phyloP scores from a whole-genome alignment of 2,113 vertebrate genomes.

The Cynoglossus semilaevis region DNA sequence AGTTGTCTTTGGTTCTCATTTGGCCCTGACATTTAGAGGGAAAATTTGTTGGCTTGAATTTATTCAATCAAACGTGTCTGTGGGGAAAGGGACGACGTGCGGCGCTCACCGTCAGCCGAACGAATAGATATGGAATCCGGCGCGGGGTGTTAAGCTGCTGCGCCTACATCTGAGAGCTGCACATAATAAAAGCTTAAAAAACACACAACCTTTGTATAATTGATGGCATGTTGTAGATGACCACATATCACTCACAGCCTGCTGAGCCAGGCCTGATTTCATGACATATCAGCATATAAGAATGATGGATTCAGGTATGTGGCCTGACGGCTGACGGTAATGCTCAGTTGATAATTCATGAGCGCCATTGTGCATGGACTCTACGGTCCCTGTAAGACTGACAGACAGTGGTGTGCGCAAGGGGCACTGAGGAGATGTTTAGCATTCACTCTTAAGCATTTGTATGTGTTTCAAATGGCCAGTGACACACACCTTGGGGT shows the following conservation, averaged over 20 bases:
- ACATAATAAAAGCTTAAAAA: conserved; percentile 2
- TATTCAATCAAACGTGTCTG: conserved; percentile 31
- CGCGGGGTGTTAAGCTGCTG: conserved; percentile 5
- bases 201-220: conserved; percentile 50
- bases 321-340: conserved; percentile 54
- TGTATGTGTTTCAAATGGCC: conserved; percentile 46
- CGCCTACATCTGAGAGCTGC: conserved; percentile 19
- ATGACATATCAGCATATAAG: conserved; percentile 36
- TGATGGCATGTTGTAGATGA: conserved; percentile 55
- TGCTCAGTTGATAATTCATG: conserved; percentile 66
- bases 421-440: conserved; percentile 34
- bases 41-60: conserved; percentile 30
- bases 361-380: conserved; percentile 57
- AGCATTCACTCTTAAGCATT: conserved; percentile 40
- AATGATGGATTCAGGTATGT: conserved; percentile 63
- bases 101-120: too few relatives aligned
- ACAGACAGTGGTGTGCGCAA: conserved; percentile 18
- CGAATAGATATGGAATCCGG: not conserved
- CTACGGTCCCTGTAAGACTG: conserved; percentile 30
- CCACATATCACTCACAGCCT: not conserved
- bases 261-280: conserved; percentile 39
- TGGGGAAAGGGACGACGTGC: conserved; percentile 27
- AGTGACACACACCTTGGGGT: conserved; percentile 29
- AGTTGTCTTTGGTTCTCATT: conserved; percentile 28
- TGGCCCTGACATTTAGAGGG: conserved; percentile 39